These are phyloP conservation scores for Corapipo altera DNA, from an alignment of 2,113 vertebrate species.

Conservation along the genomic window DNA sequence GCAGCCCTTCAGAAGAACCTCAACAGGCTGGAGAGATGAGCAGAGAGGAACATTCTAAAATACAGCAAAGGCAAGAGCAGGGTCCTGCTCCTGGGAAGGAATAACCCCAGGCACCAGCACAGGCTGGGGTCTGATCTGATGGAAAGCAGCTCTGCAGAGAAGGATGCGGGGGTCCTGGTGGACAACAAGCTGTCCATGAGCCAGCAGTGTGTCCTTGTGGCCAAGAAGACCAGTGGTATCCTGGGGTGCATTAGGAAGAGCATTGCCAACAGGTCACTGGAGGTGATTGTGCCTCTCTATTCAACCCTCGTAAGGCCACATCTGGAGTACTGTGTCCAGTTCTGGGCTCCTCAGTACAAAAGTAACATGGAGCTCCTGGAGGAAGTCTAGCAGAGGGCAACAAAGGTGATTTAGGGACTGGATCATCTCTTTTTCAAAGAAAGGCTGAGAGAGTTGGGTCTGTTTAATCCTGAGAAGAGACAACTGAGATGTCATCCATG, in stretches of 20 bases:
- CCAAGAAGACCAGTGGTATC: background rate
- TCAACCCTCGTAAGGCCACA: background rate
- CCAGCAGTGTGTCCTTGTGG: background rate
- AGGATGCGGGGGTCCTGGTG: background rate
- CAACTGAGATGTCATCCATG: fast-evolving
- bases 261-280: fast-evolving
- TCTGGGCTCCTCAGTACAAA: background rate
- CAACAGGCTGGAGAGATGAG: background rate
- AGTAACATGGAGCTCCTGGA: background rate
- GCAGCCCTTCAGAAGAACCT: background rate
- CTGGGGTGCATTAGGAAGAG: background rate
- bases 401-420: background rate
- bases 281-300: background rate
- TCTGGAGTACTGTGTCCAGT: background rate
- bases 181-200: background rate
- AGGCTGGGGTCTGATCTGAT: background rate
- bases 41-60: background rate
- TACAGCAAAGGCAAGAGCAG: background rate
- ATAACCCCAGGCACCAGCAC: background rate
- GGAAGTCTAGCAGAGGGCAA: background rate
- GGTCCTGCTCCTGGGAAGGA: background rate
- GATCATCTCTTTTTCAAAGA: background rate
- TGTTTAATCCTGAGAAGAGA: background rate
- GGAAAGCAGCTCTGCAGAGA: background rate
- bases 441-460: background rate